phyloP scores from a whole-genome alignment of 2,797 vertebrate genomes.

The Brachyrhaphis roseni region DNA sequence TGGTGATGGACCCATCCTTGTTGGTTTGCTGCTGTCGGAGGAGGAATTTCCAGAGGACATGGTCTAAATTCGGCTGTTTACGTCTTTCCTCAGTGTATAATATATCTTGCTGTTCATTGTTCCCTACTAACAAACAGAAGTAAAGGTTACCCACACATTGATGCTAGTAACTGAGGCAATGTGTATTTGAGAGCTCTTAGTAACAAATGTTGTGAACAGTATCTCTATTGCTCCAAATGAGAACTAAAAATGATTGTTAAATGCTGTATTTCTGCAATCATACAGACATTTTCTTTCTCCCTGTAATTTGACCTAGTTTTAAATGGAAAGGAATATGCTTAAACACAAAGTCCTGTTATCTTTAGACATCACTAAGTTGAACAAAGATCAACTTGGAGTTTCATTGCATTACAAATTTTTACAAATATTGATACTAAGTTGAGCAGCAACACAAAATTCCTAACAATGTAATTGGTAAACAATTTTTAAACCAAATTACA shows the following conservation, averaged over 20 bases:
- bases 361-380: not conserved
- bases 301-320: not conserved
- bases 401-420: not conserved
- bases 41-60: conserved; percentile 22
- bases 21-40: conserved; percentile 47
- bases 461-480: not conserved
- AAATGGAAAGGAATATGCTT: not conserved
- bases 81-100: conserved; percentile 33
- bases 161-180: not conserved
- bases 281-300: not conserved
- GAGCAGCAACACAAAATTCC: not conserved
- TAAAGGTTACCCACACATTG: not conserved
- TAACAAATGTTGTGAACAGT: not conserved
- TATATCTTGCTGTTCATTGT: conserved; percentile 47
- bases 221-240: not conserved
- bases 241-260: not conserved
- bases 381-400: not conserved
- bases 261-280: not conserved
- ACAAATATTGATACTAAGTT: not conserved
- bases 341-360: not conserved
- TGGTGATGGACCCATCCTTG: conserved; percentile 44
- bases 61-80: conserved; percentile 39
- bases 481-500: not conserved
- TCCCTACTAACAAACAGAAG: conserved; percentile 37
- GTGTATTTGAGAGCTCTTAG: too few relatives aligned